Percentiles rank a stretch among this genome's conserved stretches.
phyloP scores from a whole-genome alignment of 2,113 vertebrate species.

The Calidris pygmaea region DNA sequence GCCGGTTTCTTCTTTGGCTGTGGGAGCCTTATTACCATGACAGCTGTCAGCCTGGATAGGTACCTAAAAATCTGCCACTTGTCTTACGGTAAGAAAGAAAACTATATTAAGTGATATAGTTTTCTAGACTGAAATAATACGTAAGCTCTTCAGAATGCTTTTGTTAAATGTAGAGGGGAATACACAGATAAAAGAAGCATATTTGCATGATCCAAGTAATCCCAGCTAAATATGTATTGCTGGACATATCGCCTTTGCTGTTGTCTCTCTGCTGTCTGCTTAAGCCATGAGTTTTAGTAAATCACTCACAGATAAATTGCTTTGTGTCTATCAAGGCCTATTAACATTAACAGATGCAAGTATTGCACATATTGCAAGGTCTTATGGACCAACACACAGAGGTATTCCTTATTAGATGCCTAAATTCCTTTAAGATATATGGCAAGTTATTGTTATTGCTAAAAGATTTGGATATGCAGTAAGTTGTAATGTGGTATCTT shows the following conservation, averaged over 20 bases:
- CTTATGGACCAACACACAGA: background rate
- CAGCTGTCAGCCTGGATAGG: constrained; percentile 90
- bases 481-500: background rate
- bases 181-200: background rate
- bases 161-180: background rate
- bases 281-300: background rate
- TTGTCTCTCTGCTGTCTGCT: background rate
- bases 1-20: constrained; percentile 95
- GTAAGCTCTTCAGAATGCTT: background rate
- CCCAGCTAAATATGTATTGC: background rate
- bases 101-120: accelerated
- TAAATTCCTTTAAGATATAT: background rate
- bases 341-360: background rate
- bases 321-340: background rate
- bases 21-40: constrained; percentile 94
- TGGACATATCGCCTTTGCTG: background rate
- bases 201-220: background rate
- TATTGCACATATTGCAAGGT: background rate
- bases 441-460: background rate
- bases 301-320: background rate
- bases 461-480: background rate
- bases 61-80: constrained; percentile 96
- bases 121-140: background rate
- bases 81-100: constrained; percentile 82
- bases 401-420: background rate